Base-by-base conservation (phyloP, 1,140 invertebrate genomes). In the Penaeus japonicus region DNA sequence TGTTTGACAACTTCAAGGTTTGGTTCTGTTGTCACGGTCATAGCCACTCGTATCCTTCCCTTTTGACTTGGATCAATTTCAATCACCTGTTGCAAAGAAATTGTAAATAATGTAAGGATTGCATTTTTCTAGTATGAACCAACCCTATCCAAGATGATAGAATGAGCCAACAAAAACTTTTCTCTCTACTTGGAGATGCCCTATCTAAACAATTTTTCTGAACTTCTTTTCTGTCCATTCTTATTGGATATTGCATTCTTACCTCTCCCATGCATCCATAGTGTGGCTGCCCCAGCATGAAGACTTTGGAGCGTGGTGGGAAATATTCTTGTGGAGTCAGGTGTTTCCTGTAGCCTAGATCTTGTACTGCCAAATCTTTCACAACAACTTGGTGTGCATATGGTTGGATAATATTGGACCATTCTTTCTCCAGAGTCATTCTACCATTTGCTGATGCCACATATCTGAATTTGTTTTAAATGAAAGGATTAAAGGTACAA, bases 211-310 rank as follows among this genome's bases (percentile, higher is more conserved):
- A n/a, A 73, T 4, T 2, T 30, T 30, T 75, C 73, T 27, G 27
- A 20, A 30, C 18, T 22, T 79, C 17, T 47, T 53, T 35, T 17
- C 1, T 1, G 24, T 70, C 15, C 93, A 92, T 0, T 92, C 84
- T 22, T 22, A 22, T 27, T 32, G 32, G 30, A 30, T 39, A 35
- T 32, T 2, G 1, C 89, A 91, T 86, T 91, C 91, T 91, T 90
- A 97, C 96, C 91, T 95, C 94, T 73, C 95, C 97, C 91, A 95
- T 93, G 78, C 94, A 94, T 20, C 97, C 97, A 92, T 97, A 98
- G 92, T 96, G 95, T 2, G 95, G 96, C 90, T 94, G 94, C 0
- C 95, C 95, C 12, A 98, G 92, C 92, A 97, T 95, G 91, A 98
- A 98, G 82, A 96, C 95, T 2, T 92, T 91, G 73, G 94, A 94